phyloP scores from a whole-genome alignment of 2,113 vertebrate species.

The Cephalophus harveyi region DNA sequence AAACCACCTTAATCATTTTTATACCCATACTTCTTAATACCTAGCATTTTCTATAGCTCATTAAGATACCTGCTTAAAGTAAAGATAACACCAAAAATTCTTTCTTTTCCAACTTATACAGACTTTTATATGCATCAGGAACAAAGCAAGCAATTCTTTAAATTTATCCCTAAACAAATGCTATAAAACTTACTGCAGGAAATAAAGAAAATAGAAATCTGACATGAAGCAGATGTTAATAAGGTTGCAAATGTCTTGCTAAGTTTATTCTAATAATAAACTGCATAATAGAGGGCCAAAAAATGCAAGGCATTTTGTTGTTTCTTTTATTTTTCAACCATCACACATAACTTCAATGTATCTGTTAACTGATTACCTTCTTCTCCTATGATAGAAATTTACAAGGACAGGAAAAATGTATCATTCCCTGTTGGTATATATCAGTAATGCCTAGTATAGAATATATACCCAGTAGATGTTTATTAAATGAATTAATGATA shows the following conservation, averaged over 20 bases:
- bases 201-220: not conserved
- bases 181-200: not conserved
- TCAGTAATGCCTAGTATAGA: not conserved
- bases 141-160: constrained; percentile 6
- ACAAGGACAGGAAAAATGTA: not conserved
- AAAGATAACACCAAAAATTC: not conserved
- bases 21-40: not conserved
- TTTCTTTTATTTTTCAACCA: not conserved
- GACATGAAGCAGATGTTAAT: not conserved
- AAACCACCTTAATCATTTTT: constrained; percentile 3
- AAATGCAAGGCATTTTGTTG: not conserved
- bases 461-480: not conserved
- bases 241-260: not conserved
- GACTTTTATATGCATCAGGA: constrained; percentile 9
- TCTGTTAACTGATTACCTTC: not conserved
- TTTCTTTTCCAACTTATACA: not conserved
- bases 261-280: constrained; percentile 33
- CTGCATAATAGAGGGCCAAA: not conserved
- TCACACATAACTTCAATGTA: not conserved
- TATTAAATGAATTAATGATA: constrained; percentile 16
- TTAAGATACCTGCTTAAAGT: not conserved
- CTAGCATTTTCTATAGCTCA: not conserved
- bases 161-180: not conserved
- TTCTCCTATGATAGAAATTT: not conserved
- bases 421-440: not conserved